Evolutionary conservation across 2,888 invertebrate species (phyloP), one percentile per base, ranked within the genome.

Genomic region (Eupithecia centaureata): DNA sequence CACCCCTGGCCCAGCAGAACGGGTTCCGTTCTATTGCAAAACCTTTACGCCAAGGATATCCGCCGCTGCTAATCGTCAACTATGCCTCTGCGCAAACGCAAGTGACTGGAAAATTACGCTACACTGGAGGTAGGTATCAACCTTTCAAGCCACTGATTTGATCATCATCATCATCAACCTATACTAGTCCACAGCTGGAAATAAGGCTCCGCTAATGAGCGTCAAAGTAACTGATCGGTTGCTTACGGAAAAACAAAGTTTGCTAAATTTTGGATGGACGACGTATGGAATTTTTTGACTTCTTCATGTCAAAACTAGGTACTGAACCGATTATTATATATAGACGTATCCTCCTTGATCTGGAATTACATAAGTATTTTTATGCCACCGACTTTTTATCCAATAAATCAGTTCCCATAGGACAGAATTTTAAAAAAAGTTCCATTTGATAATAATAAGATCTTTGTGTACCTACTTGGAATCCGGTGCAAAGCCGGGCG

Each of bases 1-100:
- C n/a, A n/a, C n/a, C n/a, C n/a, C 59, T 54, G 15, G 38, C 15
- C 52, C n/a, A 47, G 57, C 35, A 64, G 64, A 60, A 64, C 73
- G 65, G 71, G 79, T 78, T 77, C 77, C 79, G 77, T 66, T 80
- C 76, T 71, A 76, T 80, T 75, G 69, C 74, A 75, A 77, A 76
- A 78, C 73, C 66, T 67, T 67, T 28, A 47, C 27, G 67, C 69
- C 73, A 77, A 77, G 79, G 81, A 79, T 74, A 78, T 81, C 77
- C 76, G 73, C 66, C 62, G 65, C 33, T 27, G 42, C 64, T 66
- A 67, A 69, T 71, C 60, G 52, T 13, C 42, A 57, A 33, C 51
- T 61, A 38, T 57, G 61, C 38, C 15, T 28, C 22, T 22, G 35
- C n/a, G 54, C 13, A 52, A 57, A 67, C 58, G n/a, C 54, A 61